Conservation (phyloP, 2,888 invertebrate species). For the Dasysyrphus albostriatus region DNA sequence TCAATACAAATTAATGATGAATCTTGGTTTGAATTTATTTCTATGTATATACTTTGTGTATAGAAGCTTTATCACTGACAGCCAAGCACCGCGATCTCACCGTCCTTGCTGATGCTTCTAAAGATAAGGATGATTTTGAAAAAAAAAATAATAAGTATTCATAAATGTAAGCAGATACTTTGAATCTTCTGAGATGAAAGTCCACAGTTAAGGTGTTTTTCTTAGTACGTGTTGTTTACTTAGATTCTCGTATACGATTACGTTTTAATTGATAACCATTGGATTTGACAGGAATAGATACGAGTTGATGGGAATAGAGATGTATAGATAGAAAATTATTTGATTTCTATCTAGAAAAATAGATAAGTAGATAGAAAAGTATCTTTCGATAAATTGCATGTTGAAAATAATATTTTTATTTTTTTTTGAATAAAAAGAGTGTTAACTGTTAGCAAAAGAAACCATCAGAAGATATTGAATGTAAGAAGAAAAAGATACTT, state of each 20-base stretch:
- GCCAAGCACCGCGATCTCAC: neutral
- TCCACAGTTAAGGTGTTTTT: slow-evolving; percentile 40
- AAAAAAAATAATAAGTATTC: neutral
- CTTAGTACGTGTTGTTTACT: slow-evolving; percentile 18
- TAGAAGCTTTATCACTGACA: neutral
- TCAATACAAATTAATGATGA: slow-evolving; percentile 56
- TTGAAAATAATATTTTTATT: neutral
- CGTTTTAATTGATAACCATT: slow-evolving; percentile 50
- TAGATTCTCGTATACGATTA: neutral
- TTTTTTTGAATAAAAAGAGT: neutral
- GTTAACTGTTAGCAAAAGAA: neutral
- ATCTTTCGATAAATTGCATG: neutral
- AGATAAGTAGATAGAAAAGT: neutral
- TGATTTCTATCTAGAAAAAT: neutral
- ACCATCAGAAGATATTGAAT: slow-evolving; percentile 25
- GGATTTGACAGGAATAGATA: neutral
- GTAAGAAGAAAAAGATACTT: slow-evolving; percentile 5
- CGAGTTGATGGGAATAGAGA: neutral
- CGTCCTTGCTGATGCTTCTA: neutral
- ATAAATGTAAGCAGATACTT: slow-evolving; percentile 14
- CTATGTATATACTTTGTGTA: too few relatives aligned
- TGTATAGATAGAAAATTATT: neutral
- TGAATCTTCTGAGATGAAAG: slow-evolving; percentile 29
- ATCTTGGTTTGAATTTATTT: slow-evolving; percentile 10
- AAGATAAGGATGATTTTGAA: neutral